These are phyloP conservation scores for Barnardius zonarius DNA, from an alignment of 2,113 vertebrate genomes.

Conservation along the genomic window DNA sequence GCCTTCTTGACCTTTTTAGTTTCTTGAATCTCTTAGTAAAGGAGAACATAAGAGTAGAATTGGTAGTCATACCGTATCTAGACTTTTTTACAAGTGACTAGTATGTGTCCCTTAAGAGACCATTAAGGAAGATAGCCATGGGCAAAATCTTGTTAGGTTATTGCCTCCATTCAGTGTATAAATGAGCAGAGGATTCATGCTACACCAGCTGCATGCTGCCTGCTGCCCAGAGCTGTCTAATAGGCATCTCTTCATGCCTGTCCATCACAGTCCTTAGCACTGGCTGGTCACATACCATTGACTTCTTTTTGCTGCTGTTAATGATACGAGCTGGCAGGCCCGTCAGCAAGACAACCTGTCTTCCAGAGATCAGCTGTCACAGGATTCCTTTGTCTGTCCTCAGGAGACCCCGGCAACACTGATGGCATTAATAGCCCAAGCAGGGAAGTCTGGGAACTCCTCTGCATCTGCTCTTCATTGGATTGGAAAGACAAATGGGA, in stretches of 20 bases:
- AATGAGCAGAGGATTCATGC: neutral
- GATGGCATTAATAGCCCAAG: neutral
- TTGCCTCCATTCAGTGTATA: neutral
- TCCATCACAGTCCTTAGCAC: neutral
- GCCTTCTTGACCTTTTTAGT: neutral
- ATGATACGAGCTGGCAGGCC: neutral
- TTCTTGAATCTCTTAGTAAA: neutral
- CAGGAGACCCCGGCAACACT: neutral
- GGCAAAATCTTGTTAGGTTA: neutral
- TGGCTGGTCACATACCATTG: neutral
- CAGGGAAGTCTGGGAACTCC: neutral
- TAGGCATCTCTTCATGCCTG: neutral
- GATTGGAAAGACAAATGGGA: neutral
- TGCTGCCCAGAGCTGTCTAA: neutral
- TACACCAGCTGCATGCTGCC: rapidly evolving
- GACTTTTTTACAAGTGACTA: neutral
- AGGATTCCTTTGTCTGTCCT: slow-evolving; percentile 5
- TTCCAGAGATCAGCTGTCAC: neutral
- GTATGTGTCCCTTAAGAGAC: neutral
- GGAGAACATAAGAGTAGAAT: neutral
- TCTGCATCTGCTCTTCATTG: neutral
- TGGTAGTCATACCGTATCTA: neutral
- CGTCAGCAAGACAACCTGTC: neutral
- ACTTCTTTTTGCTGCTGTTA: neutral
- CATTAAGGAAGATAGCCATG: neutral